Percentiles rank a stretch among this genome's conserved stretches.
Evolutionary conservation across 2,888 invertebrate species (phyloP).

Genomic region (Argyra leucocephala): DNA sequence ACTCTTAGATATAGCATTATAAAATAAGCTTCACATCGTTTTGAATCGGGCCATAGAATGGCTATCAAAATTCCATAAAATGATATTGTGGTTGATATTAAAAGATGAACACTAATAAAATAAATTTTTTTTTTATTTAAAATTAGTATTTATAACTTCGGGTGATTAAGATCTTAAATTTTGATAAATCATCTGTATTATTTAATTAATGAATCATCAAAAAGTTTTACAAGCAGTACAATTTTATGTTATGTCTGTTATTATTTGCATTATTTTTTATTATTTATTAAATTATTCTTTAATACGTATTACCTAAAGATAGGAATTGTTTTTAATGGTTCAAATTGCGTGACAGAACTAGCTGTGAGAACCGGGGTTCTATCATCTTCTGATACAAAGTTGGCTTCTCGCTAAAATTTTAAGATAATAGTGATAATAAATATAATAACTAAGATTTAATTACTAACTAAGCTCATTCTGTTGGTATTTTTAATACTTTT

Average conservation of each 20-base stretch:
- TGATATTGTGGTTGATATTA: constrained; percentile 39
- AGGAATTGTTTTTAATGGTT: constrained; percentile 36
- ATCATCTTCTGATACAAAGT: constrained; percentile 34
- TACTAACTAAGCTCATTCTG: no score
- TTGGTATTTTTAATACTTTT: no score
- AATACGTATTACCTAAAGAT: constrained; percentile 40
- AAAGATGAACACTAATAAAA: constrained; percentile 33
- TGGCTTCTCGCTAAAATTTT: constrained; percentile 19
- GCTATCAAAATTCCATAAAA: constrained; percentile 36
- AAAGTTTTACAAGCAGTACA: no score
- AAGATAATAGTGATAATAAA: no score
- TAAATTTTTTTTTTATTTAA: background rate
- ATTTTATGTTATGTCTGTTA: no score
- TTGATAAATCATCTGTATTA: no score
- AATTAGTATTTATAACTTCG: background rate
- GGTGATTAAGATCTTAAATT: no score
- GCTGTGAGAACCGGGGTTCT: constrained; percentile 36
- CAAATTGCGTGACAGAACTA: constrained; percentile 31
- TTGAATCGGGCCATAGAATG: constrained; percentile 33
- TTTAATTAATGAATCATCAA: no score
- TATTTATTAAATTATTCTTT: no score
- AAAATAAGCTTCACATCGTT: constrained; percentile 50
- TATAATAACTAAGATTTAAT: no score
- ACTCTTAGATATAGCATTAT: constrained; percentile 51
- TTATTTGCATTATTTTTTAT: no score